A percentile compares a stretch with the other conserved stretches of the same genome.
Evolutionary conservation across 2,113 vertebrate genomes (phyloP).

Genomic region (Takifugu flavidus): DNA sequence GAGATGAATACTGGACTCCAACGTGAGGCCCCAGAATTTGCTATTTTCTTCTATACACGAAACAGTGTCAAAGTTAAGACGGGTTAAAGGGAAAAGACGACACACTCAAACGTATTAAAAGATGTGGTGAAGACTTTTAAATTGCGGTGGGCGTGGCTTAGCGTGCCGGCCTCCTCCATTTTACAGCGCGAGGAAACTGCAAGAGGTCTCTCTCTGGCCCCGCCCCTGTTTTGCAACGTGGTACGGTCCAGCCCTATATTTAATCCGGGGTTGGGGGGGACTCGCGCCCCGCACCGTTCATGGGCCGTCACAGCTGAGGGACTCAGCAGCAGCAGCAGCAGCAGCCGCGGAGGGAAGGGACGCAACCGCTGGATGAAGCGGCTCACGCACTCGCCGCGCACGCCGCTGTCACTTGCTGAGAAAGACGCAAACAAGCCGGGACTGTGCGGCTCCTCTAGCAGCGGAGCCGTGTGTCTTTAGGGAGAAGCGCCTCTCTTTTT

Average conservation of each 20-base stretch:
- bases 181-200: slow-evolving; percentile 48
- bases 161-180: slow-evolving; percentile 44
- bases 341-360: neutral
- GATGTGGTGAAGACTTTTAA: neutral
- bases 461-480: slow-evolving; percentile 25
- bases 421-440: slow-evolving; percentile 15
- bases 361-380: slow-evolving; percentile 17
- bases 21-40: too few species aligned
- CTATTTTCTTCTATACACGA: too few species aligned
- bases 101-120: too few species aligned
- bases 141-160: slow-evolving; percentile 38
- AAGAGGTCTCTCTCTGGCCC: slow-evolving; percentile 42
- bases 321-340: slow-evolving; percentile 1
- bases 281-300: too few species aligned
- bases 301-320: too few species aligned
- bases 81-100: slow-evolving; percentile 24
- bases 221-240: slow-evolving; percentile 59
- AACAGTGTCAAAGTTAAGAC: neutral
- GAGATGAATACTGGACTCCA: neutral
- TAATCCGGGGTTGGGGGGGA: slow-evolving; percentile 59
- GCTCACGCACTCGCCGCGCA: slow-evolving; percentile 11
- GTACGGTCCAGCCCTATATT: slow-evolving; percentile 66
- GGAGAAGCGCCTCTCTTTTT: slow-evolving; percentile 7
- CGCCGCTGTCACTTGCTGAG: slow-evolving; percentile 10
- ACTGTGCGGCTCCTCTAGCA: slow-evolving; percentile 7